Evolutionary conservation across 2,888 invertebrate species (phyloP), one percentile per base, ranked within the genome.

Genomic region (Capitulum mitella): DNA sequence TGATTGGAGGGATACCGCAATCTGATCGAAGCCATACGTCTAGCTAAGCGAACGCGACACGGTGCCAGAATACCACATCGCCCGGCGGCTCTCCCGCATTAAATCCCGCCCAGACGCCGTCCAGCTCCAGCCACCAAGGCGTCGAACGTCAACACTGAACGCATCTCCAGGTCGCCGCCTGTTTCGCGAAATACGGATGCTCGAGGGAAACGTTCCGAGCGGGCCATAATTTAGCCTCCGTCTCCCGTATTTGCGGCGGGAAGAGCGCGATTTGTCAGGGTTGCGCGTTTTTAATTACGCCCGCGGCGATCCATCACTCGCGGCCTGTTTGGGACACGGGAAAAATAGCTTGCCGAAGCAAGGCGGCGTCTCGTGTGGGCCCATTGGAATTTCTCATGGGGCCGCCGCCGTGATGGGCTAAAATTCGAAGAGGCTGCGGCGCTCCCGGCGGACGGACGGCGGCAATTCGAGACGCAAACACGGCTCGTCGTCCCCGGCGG

Each of bases 311-410:
- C 61, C 61, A 61, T 61, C 61, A 61, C n/a, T 32, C 61, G 1
- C 32, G 2, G 32, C 3, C 61, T 16, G 61, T n/a, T 6, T 32
- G 26, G 32, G 2, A 1, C 61, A n/a, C 1, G n/a, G 58, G 32
- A 32, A 61, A 61, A 61, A 61, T 61, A 32, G 32, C n/a, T 26
- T 3, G 32, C 32, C 32, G 32, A 32, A 61, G 32, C 12, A 29
- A n/a, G 29, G 16, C 32, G 32, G 16, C 29, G 61, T 61, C 61
- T 61, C 32, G 32, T 0, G 61, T 32, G 32, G 16, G 61, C n/a
- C 32, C 32, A 32, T 32, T 16, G 61, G 61, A 61, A 61, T 61
- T 61, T 61, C 61, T 61, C 61, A 61, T 61, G 61, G 61, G 61
- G 61, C 61, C 16, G 16, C 29, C 61, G 14, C 14, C 16, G 3